A percentile compares a stretch with the other conserved stretches of the same genome.
Conservation (phyloP, 2,888 invertebrate species). For the Brenthis daphne region DNA sequence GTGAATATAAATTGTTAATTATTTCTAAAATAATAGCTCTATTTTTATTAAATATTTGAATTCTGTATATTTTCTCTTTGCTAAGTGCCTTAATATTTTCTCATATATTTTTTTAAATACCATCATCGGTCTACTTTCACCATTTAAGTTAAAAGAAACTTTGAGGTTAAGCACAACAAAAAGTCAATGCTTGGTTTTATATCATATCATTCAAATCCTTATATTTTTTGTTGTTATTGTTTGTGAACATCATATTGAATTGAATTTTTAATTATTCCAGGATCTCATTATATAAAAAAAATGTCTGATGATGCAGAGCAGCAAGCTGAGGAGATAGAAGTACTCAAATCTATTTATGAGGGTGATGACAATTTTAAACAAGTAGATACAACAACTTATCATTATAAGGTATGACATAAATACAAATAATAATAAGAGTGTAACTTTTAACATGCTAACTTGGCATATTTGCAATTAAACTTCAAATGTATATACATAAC, state of each 20-base stretch:
- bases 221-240: too few species aligned
- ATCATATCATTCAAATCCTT: not conserved
- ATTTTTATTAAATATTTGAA: not conserved
- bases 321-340: slow-evolving; percentile 95
- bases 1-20: slow-evolving; percentile 2
- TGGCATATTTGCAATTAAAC: too few species aligned
- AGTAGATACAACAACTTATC: slow-evolving; percentile 89
- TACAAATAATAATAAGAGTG: too few species aligned
- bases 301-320: slow-evolving; percentile 83
- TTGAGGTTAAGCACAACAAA: slow-evolving; percentile 19
- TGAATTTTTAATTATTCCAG: slow-evolving; percentile 18
- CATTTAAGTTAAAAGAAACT: not conserved
- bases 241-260: too few species aligned
- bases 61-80: not conserved
- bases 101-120: not conserved
- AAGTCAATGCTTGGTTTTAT: not conserved
- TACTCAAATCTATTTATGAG: slow-evolving; percentile 95
- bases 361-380: slow-evolving; percentile 94
- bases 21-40: not conserved
- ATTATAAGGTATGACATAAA: slow-evolving; percentile 89
- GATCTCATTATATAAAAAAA: slow-evolving; percentile 32
- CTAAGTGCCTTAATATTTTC: too few species aligned
- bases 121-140: not conserved
- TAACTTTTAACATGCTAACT: too few species aligned
- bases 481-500: too few species aligned